phyloP scores from a whole-genome alignment of 2,797 vertebrate genomes.

The Ibycter americanus region DNA sequence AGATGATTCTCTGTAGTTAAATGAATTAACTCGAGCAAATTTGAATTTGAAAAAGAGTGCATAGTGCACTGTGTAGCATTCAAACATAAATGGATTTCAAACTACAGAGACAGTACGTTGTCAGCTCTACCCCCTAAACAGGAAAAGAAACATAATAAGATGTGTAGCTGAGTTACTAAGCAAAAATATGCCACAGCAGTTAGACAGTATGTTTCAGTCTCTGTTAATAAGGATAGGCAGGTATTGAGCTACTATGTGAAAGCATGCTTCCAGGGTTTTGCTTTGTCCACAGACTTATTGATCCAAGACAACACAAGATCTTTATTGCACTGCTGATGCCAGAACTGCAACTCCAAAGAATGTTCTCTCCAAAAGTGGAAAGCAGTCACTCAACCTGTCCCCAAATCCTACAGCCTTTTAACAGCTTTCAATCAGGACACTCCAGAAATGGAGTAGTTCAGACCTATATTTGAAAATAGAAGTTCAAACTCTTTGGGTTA shows the following conservation, averaged over 20 bases:
- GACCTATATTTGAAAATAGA: neutral
- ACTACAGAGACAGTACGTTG: neutral
- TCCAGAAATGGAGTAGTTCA: neutral
- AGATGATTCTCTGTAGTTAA: neutral
- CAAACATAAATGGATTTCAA: neutral
- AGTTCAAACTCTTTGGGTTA: neutral
- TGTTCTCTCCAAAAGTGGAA: neutral
- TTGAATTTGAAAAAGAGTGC: neutral
- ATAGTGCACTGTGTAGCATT: neutral
- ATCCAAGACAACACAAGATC: neutral
- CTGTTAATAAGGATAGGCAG: neutral
- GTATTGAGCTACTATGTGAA: neutral
- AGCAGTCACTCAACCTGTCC: neutral
- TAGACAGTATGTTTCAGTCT: neutral
- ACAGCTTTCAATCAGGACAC: neutral
- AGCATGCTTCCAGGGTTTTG: neutral
- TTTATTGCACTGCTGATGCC: neutral
- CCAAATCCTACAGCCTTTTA: neutral
- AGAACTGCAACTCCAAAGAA: neutral
- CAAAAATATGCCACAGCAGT: neutral
- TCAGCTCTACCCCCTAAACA: neutral
- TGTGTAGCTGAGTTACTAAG: neutral
- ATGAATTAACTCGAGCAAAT: slow-evolving; percentile 3
- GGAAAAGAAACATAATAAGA: neutral
- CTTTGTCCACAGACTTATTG: neutral